These are phyloP conservation scores for Hydrolagus affinis DNA, from an alignment of 2,113 vertebrate genomes.

Conservation along the genomic window DNA sequence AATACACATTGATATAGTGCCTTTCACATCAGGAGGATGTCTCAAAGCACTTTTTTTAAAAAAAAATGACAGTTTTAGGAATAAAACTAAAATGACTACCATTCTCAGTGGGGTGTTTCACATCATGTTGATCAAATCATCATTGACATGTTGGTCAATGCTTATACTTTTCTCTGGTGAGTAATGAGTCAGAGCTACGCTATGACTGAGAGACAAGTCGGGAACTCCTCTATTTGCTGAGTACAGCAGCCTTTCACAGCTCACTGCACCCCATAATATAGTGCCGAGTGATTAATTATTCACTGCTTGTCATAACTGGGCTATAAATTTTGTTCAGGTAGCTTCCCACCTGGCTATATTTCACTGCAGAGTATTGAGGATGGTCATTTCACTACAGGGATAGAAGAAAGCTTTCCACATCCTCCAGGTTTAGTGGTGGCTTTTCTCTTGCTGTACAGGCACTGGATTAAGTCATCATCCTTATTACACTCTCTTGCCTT, in stretches of 20 bases:
- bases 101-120: not conserved
- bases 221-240: not conserved
- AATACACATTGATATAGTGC: too few relatives aligned
- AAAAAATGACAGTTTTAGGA: too few relatives aligned
- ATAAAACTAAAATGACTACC: not conserved
- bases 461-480: too few relatives aligned
- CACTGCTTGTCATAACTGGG: not conserved
- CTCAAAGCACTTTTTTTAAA: too few relatives aligned
- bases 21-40: too few relatives aligned
- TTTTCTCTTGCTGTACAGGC: too few relatives aligned
- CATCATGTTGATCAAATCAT: not conserved
- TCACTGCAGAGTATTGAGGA: not conserved
- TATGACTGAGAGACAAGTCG: not conserved
- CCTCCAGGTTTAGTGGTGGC: too few relatives aligned
- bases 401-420: too few relatives aligned
- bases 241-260: not conserved
- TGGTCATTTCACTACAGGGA: not conserved
- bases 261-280: not conserved
- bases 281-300: slow-evolving; percentile 16
- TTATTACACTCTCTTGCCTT: too few relatives aligned
- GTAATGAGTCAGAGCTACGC: not conserved
- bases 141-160: not conserved
- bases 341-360: not conserved
- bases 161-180: not conserved
- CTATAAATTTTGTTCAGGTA: slow-evolving; percentile 31